Conservation (phyloP, 2,113 vertebrate species). For the Xerus inauris region DNA sequence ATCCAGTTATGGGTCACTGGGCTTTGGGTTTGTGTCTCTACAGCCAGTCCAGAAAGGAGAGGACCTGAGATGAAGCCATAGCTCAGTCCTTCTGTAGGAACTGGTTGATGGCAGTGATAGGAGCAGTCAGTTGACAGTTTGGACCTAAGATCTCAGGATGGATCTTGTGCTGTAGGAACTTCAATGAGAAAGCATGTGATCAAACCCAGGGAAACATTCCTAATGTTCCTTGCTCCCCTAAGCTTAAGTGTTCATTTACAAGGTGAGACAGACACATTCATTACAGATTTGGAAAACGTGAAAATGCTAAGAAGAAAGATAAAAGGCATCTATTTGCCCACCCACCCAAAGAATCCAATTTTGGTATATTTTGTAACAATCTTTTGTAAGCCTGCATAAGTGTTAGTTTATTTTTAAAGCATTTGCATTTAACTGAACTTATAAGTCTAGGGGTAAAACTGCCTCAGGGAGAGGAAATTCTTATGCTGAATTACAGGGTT, state of each 20-base stretch:
- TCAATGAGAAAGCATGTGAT: neutral
- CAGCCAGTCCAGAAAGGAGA: neutral
- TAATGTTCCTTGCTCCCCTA: neutral
- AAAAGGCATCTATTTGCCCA: constrained; percentile 20
- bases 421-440: constrained; percentile 59
- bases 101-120: neutral
- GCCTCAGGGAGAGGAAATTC: constrained; percentile 42
- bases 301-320: neutral
- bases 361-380: constrained; percentile 1
- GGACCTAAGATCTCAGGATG: neutral
- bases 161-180: neutral
- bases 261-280: neutral
- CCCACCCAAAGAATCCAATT: neutral
- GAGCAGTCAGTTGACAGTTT: neutral
- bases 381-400: neutral
- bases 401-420: constrained; percentile 61
- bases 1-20: neutral
- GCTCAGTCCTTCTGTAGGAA: neutral
- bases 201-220: neutral
- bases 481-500: constrained; percentile 53
- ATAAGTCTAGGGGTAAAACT: neutral
- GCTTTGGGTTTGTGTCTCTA: neutral
- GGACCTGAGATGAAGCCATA: neutral
- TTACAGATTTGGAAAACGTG: constrained; percentile 17
- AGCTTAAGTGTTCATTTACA: neutral